Evolutionary conservation across 2,888 invertebrate species (phyloP).

Genomic region (Leptopilina drosophilae): DNA sequence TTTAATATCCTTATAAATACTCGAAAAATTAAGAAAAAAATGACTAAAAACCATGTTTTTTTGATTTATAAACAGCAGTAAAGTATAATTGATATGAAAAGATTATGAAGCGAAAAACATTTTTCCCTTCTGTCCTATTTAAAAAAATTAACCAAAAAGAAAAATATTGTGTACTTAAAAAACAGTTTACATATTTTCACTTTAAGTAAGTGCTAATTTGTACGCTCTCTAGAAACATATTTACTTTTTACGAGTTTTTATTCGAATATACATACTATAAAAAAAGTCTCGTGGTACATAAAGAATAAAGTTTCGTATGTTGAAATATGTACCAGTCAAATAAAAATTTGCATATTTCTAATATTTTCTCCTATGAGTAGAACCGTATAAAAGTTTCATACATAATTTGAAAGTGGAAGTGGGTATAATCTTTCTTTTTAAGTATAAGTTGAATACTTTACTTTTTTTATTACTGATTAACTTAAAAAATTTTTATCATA

Average conservation of each 20-base stretch:
- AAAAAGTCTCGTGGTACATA: neutral
- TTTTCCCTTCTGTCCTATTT: neutral
- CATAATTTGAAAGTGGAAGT: neutral
- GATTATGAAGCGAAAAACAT: neutral
- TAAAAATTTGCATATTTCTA: constrained; percentile 20
- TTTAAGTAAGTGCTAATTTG: constrained; percentile 8
- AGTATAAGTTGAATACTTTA: constrained; percentile 11
- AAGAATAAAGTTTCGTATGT: constrained; percentile 9
- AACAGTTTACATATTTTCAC: constrained; percentile 1
- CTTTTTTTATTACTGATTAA: neutral
- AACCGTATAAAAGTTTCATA: constrained; percentile 8
- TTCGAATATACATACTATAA: neutral
- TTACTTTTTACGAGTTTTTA: neutral
- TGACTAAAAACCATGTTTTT: neutral
- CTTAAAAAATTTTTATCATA: neutral
- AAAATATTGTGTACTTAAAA: neutral
- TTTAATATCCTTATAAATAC: neutral
- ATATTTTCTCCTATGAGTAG: constrained; percentile 12
- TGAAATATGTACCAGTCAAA: constrained; percentile 15
- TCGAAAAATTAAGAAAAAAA: too few relatives aligned
- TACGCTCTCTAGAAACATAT: constrained; percentile 1
- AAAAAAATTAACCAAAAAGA: neutral
- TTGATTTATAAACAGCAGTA: neutral
- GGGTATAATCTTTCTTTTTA: constrained; percentile 8
- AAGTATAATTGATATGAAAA: neutral